phyloP scores from a whole-genome alignment of 2,113 vertebrate genomes.

The Eulacestoma nigropectus region DNA sequence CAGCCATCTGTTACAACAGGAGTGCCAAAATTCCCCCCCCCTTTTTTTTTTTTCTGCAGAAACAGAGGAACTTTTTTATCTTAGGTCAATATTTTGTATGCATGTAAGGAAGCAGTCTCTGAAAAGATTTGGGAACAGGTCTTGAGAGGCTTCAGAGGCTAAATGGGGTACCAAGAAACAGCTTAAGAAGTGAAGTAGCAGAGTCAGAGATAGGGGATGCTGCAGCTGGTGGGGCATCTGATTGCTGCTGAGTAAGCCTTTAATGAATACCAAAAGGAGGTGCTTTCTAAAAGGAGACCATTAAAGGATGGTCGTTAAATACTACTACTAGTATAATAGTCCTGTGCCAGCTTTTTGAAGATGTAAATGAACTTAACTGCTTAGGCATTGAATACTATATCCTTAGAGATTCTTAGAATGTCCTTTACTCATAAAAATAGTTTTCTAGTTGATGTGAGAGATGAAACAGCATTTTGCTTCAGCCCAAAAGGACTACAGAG shows the following conservation, averaged over 20 bases:
- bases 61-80: not conserved
- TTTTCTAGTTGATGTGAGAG: not conserved
- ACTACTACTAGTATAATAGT: not conserved
- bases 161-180: not conserved
- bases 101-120: not conserved
- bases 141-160: not conserved
- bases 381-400: not conserved
- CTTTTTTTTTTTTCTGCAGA: not conserved
- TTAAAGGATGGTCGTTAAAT: not conserved
- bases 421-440: not conserved
- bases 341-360: not conserved
- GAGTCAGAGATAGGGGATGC: not conserved
- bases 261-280: not conserved
- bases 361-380: not conserved
- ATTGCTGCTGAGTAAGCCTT: not conserved
- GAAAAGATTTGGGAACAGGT: not conserved
- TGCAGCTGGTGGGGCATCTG: not conserved
- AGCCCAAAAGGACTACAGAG: not conserved
- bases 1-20: not conserved
- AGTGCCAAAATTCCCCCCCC: not conserved
- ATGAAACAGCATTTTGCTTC: not conserved
- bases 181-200: not conserved
- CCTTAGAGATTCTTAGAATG: not conserved
- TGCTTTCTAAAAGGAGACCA: not conserved
- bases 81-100: not conserved